Evolutionary conservation across 1,140 invertebrate species (phyloP).

Genomic region (Heliconius himera): DNA sequence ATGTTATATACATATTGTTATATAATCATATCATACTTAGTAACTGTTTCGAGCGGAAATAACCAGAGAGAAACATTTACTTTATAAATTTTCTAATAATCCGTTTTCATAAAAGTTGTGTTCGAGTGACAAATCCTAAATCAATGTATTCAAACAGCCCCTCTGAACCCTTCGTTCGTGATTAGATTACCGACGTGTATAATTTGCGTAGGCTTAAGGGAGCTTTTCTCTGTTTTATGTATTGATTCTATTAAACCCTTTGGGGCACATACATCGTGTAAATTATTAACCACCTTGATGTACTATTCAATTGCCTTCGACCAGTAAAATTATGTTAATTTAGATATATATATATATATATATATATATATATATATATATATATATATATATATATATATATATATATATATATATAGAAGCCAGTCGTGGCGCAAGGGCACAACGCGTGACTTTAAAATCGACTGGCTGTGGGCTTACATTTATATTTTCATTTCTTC

Average conservation of each 20-base stretch:
- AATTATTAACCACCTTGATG: conserved; percentile 5
- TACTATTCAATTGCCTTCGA: not conserved
- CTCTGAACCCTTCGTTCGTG: conserved; percentile 37
- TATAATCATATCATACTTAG: not conserved
- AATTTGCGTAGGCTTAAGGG: conserved; percentile 24
- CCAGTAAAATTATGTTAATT: too few relatives aligned
- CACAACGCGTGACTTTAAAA: too few relatives aligned
- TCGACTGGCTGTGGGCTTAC: too few relatives aligned
- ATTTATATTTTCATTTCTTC: too few relatives aligned
- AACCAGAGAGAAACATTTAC: not conserved
- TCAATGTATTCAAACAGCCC: conserved; percentile 36
- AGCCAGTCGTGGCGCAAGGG: too few relatives aligned
- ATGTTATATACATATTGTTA: not conserved
- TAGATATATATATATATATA: too few relatives aligned
- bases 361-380: too few relatives aligned
- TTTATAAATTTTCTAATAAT: not conserved
- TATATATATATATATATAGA: too few relatives aligned
- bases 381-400: too few relatives aligned
- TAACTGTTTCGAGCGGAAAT: not conserved
- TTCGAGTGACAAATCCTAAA: conserved; percentile 33
- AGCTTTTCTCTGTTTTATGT: conserved; percentile 30
- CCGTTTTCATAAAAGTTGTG: conserved; percentile 6
- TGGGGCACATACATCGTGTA: conserved; percentile 10
- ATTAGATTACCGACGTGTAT: conserved; percentile 46
- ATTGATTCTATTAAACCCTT: conserved; percentile 40